Evolutionary conservation across 1,140 invertebrate species (phyloP), one percentile per base, ranked within the genome.

Genomic region (Anastrepha ludens): DNA sequence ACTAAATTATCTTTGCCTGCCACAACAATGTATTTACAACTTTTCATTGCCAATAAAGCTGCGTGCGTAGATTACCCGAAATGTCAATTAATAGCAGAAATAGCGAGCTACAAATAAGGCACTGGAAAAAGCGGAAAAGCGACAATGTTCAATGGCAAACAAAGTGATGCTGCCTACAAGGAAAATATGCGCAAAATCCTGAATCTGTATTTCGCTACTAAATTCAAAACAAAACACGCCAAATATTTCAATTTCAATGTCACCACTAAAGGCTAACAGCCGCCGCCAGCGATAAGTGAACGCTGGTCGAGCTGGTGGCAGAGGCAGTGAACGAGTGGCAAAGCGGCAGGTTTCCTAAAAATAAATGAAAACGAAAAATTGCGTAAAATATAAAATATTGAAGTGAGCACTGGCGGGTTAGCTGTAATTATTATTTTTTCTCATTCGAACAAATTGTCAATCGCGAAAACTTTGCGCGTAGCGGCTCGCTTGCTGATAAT

Each of bases 201-300:
- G 67, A 44, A 74, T 74, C 44, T 70, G 11, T 74, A 47, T 74
- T 74, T 47, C 41, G 41, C 41, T 15, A 47, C 67, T n/a, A 74
- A 74, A 74, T 47, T 41, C 44, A 74, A 74, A 74, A 47, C 13
- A 74, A 74, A 47, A 47, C 67, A 17, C 41, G 67, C 44, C 67
- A 74, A 47, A 74, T 47, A 74, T 74, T 74, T 74, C 67, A 74
- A 74, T 74, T 74, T 74, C 67, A 74, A 74, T 74, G 67, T 74
- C 67, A 74, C 39, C 67, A 41, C 67, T 44, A 47, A 41, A 74
- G 67, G 67, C 67, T 74, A 74, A 74, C 41, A 74, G 67, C 67
- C 67, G 41, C 39, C 13, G 11, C 29, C 41, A 74, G 41, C 39
- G 67, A 74, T 74, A 74, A 74, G 67, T 39, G 67, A 13, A 15